Evolutionary conservation across 2,113 vertebrate species (phyloP).

Genomic region (Phaethon lepturus): DNA sequence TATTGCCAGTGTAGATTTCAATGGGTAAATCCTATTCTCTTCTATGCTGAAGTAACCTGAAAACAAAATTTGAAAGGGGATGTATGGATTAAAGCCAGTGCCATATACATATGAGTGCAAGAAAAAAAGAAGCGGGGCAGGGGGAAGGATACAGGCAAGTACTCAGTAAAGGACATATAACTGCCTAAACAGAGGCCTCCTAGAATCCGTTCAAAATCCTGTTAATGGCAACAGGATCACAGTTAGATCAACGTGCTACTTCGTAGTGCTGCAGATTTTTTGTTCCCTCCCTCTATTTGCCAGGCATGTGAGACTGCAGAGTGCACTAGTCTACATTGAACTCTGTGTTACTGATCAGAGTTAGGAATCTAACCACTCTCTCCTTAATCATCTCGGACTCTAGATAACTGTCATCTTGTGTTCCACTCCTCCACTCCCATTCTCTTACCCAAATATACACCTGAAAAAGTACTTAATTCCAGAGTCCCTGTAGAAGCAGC

Average conservation of each 20-base stretch:
- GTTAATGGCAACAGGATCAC: background rate
- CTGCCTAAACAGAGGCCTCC: background rate
- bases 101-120: background rate
- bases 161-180: background rate
- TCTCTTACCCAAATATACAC: background rate
- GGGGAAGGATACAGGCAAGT: background rate
- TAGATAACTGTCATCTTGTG: background rate
- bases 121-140: background rate
- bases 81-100: background rate
- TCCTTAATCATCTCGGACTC: background rate
- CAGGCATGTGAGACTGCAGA: background rate
- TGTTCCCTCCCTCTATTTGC: too few relatives aligned
- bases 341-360: background rate
- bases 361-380: background rate
- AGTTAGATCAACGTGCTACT: background rate
- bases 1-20: background rate
- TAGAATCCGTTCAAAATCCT: background rate
- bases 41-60: background rate
- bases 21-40: fast-evolving
- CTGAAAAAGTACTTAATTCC: background rate
- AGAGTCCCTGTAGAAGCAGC: background rate
- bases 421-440: background rate
- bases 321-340: background rate
- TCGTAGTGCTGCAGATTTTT: background rate
- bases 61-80: background rate